A percentile compares a stretch with the other conserved stretches of the same genome.
These are phyloP conservation scores for Bibio marci DNA, from an alignment of 2,888 invertebrate genomes.

Conservation along the genomic window DNA sequence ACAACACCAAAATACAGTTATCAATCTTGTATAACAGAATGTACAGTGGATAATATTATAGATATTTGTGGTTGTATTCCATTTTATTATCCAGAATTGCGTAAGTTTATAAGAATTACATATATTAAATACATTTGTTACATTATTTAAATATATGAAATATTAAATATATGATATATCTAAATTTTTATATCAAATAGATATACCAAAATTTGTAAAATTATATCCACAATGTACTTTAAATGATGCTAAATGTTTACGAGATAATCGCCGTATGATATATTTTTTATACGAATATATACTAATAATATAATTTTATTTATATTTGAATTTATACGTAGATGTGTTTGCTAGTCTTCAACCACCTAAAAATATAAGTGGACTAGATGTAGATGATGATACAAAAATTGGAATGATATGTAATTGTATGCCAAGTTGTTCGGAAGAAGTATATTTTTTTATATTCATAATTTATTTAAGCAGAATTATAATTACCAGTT, in stretches of 20 bases:
- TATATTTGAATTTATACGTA: not conserved
- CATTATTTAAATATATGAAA: not conserved
- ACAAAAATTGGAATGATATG: slow-evolving; percentile 9
- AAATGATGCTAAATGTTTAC: not conserved
- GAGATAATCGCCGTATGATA: not conserved
- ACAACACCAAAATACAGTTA: not conserved
- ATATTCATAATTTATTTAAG: not conserved
- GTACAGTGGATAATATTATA: slow-evolving; percentile 17
- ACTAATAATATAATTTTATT: not conserved
- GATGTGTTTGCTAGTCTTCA: not conserved
- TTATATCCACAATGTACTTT: not conserved
- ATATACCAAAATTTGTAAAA: not conserved
- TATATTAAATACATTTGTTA: slow-evolving; percentile 14
- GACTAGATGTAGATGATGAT: not conserved
- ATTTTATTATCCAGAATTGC: slow-evolving; percentile 22
- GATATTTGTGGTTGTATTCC: slow-evolving; percentile 25
- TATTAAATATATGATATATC: too few relatives aligned
- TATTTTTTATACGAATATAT: not conserved
- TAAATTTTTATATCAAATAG: not conserved
- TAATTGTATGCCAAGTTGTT: slow-evolving; percentile 13
- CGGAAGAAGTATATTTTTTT: slow-evolving; percentile 6
- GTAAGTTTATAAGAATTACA: slow-evolving; percentile 13
- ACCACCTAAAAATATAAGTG: not conserved
- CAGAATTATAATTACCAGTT: too few relatives aligned
- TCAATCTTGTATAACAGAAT: slow-evolving; percentile 19